Evolutionary conservation across 2,888 invertebrate species (phyloP).

Genomic region (Pyrocoelia pectoralis): DNA sequence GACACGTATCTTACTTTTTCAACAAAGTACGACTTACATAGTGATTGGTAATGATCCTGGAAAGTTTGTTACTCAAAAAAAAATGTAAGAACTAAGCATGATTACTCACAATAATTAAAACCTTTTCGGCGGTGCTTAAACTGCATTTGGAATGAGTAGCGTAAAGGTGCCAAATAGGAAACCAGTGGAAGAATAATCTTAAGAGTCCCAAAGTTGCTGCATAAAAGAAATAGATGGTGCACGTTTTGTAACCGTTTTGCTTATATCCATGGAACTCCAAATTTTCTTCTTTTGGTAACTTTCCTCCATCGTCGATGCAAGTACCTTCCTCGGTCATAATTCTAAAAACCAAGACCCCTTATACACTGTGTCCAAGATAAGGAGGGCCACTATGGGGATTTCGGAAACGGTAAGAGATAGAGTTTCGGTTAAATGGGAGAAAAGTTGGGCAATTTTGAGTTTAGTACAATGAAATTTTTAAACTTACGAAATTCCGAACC

Average conservation of each 20-base stretch:
- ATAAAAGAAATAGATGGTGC: constrained; percentile 69
- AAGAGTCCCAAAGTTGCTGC: constrained; percentile 77
- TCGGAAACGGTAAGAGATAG: no score
- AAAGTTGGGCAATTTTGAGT: no score
- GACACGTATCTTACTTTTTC: constrained; percentile 62
- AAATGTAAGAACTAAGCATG: not conserved
- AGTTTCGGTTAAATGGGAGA: no score
- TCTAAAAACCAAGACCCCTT: no score
- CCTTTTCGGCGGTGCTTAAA: constrained; percentile 74
- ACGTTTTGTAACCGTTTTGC: constrained; percentile 63
- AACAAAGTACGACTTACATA: constrained; percentile 75
- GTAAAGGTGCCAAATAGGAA: constrained; percentile 78
- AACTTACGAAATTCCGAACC: no score
- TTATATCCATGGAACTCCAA: constrained; percentile 74
- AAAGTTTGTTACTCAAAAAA: constrained; percentile 17
- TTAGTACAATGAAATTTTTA: no score
- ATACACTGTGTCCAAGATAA: no score
- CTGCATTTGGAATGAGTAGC: constrained; percentile 75
- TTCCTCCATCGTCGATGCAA: not conserved
- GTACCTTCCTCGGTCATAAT: no score
- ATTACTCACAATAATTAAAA: constrained; percentile 35
- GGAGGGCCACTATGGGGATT: no score
- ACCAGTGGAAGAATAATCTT: constrained; percentile 88
- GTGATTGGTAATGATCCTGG: constrained; percentile 79
- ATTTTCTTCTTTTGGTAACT: constrained; percentile 14